Evolutionary conservation across 2,888 invertebrate genomes (phyloP).

Genomic region (Gisinianus flammeolus): DNA sequence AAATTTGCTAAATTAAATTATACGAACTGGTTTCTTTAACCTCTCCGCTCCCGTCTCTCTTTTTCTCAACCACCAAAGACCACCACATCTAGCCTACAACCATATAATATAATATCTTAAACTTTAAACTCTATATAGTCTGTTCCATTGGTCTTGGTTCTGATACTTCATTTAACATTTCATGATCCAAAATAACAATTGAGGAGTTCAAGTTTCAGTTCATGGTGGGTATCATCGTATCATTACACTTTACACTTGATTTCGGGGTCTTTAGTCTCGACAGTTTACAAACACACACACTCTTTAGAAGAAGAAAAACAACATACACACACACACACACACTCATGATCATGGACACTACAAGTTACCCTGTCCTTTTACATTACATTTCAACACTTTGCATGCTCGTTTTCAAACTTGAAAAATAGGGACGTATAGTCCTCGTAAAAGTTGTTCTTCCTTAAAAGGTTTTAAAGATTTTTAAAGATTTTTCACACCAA

Average conservation of each 20-base stretch:
- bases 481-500: not conserved
- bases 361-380: not conserved
- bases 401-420: not conserved
- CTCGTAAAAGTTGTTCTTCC: not conserved
- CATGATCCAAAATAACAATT: not conserved
- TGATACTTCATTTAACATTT: not conserved
- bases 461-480: not conserved
- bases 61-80: too few relatives aligned
- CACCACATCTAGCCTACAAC: too few relatives aligned
- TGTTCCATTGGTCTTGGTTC: not conserved
- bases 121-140: not conserved
- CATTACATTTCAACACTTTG: not conserved
- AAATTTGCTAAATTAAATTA: slow-evolving; percentile 21
- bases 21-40: not conserved
- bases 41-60: not conserved
- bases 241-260: too few relatives aligned
- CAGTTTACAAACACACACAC: not conserved
- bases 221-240: not conserved
- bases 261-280: not conserved
- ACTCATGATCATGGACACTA: not conserved
- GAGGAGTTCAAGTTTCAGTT: not conserved
- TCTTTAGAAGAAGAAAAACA: too few relatives aligned
- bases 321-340: not conserved
- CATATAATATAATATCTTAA: too few relatives aligned
- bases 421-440: not conserved